phyloP scores from a whole-genome alignment of 1,140 invertebrate species.

The Tetranychus cinnabarinus region DNA sequence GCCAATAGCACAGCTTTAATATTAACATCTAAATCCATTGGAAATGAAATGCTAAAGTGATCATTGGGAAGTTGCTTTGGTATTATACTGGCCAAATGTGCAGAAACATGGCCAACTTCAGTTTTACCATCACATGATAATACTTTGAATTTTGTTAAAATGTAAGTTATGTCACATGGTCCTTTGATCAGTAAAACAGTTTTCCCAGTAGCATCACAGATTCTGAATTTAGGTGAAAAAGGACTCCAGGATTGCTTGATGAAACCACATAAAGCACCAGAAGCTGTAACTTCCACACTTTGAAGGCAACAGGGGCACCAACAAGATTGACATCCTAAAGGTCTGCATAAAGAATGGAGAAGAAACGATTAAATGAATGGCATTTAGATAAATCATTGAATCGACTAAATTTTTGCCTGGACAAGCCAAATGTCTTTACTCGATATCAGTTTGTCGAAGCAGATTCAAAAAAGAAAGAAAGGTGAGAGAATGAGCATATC shows the following conservation, averaged over 20 bases:
- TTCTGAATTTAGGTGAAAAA: conserved; percentile 44
- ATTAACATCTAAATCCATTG: too few species aligned
- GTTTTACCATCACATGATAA: conserved; percentile 1
- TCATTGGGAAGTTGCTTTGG: too few species aligned
- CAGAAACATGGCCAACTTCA: conserved; percentile 43
- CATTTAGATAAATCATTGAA: too few species aligned
- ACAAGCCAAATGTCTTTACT: too few species aligned
- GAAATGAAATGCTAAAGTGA: too few species aligned
- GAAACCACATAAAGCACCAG: conserved; percentile 41
- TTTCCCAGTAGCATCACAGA: conserved; percentile 45
- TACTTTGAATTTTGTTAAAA: conserved; percentile 45
- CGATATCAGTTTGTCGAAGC: too few species aligned
- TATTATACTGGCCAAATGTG: conserved; percentile 43
- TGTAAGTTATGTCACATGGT: conserved; percentile 44
- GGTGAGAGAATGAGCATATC: too few species aligned
- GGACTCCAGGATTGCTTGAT: conserved; percentile 65
- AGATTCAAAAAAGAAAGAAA: too few species aligned
- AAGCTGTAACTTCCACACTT: conserved; percentile 39
- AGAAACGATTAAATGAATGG: too few species aligned
- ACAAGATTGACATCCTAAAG: conserved; percentile 47
- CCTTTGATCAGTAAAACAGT: conserved; percentile 33
- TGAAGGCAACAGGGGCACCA: conserved; percentile 64
- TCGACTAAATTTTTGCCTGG: too few species aligned
- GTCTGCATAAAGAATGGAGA: conserved; percentile 13
- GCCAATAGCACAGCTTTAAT: too few species aligned